Percentiles rank a stretch among this genome's conserved stretches.
Conservation (phyloP, 1,140 invertebrate species). For the Atta colombica region DNA sequence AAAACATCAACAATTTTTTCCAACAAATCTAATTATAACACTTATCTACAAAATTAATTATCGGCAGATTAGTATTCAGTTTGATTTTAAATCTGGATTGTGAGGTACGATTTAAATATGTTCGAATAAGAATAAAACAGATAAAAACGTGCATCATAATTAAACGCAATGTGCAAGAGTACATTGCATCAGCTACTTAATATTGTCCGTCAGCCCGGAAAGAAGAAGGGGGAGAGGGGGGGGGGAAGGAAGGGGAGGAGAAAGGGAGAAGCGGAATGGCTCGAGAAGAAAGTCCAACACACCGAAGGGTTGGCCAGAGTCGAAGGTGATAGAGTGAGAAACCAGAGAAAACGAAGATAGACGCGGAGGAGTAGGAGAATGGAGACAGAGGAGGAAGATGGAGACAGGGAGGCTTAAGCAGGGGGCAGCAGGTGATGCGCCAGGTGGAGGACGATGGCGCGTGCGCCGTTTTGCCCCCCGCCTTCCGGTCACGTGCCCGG, state of each 20-base stretch:
- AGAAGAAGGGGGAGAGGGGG: conserved; percentile 34
- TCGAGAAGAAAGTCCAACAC: conserved; percentile 45
- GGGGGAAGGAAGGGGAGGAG: not conserved
- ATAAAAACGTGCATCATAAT: not conserved
- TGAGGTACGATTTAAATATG: not conserved
- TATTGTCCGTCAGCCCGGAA: conserved; percentile 9
- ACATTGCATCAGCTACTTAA: conserved; percentile 40
- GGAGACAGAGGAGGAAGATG: conserved; percentile 71
- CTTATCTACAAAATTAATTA: not conserved
- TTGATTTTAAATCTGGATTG: not conserved
- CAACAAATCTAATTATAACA: not conserved
- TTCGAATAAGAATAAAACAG: not conserved
- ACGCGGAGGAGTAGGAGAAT: conserved; percentile 67
- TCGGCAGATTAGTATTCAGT: not conserved
- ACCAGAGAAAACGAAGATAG: conserved; percentile 40
- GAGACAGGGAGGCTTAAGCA: conserved; percentile 80
- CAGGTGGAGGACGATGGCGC: conserved; percentile 86
- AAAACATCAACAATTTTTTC: not conserved
- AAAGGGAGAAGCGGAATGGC: conserved; percentile 37
- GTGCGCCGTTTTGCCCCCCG: conserved; percentile 83
- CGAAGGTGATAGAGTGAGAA: conserved; percentile 65
- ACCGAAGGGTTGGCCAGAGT: conserved; percentile 49
- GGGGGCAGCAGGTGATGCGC: conserved; percentile 86
- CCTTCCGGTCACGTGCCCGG: conserved; percentile 84
- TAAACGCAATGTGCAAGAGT: conserved; percentile 24